Conservation (phyloP, 2,888 invertebrate genomes). For the Anarsia innoxiella region DNA sequence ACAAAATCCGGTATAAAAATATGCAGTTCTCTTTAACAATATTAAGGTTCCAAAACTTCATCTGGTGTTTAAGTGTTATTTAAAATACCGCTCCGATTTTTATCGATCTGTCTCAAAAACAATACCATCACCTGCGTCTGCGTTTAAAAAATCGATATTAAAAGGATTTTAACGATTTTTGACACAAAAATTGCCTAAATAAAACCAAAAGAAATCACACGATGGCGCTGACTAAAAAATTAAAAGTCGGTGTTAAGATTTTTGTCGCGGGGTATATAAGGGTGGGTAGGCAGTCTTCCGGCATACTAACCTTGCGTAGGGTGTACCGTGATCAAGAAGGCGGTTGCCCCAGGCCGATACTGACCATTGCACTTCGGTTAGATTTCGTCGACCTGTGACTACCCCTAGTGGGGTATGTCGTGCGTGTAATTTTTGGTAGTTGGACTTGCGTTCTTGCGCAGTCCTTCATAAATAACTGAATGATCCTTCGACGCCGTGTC, state of each 20-base stretch:
- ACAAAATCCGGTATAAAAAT: too few relatives aligned
- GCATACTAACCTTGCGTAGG: slow-evolving; percentile 84
- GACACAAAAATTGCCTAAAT: too few relatives aligned
- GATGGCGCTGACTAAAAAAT: slow-evolving; percentile 33
- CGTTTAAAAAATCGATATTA: too few relatives aligned
- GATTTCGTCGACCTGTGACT: slow-evolving; percentile 76
- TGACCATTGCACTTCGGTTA: slow-evolving; percentile 80
- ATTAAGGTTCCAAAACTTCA: too few relatives aligned
- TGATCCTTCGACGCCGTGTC: too few relatives aligned
- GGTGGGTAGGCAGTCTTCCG: accelerated
- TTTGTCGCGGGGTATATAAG: slow-evolving; percentile 30
- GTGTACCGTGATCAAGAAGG: slow-evolving; percentile 82
- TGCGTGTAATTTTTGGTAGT: slow-evolving; percentile 78
- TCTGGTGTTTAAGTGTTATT: too few relatives aligned
- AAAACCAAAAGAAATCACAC: background rate
- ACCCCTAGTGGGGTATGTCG: slow-evolving; percentile 74
- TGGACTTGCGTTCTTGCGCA: slow-evolving; percentile 76
- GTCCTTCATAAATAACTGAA: slow-evolving; percentile 67
- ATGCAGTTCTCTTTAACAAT: too few relatives aligned
- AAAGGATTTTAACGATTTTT: too few relatives aligned
- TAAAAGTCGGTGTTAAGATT: slow-evolving; percentile 49
- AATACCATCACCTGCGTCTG: too few relatives aligned
- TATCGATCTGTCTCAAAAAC: too few relatives aligned
- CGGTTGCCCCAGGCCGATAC: slow-evolving; percentile 78
- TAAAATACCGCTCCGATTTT: too few relatives aligned